phyloP scores from a whole-genome alignment of 2,113 vertebrate species.

The Ranitomeya imitator region DNA sequence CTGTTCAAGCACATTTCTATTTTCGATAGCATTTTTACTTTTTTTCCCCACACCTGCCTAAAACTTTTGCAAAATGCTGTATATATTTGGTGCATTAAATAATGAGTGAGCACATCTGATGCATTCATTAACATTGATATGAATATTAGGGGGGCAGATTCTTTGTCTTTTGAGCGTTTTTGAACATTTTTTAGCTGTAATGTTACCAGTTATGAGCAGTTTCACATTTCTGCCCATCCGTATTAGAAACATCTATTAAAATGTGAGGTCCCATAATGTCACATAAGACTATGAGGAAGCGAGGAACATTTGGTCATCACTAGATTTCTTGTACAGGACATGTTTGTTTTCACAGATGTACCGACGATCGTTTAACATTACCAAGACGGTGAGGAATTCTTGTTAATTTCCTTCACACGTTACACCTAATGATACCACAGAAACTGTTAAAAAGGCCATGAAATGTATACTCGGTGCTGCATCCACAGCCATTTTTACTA shows the following conservation, averaged over 20 bases:
- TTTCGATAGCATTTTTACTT: no score
- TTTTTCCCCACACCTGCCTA: no score
- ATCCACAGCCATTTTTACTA: slow-evolving; percentile 35
- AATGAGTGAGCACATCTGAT: no score
- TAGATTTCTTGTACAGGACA: neutral
- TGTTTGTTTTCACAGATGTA: slow-evolving; percentile 52
- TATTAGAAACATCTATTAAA: neutral
- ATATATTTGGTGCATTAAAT: no score
- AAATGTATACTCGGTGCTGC: slow-evolving; percentile 31
- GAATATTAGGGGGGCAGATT: no score
- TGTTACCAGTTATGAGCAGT: neutral
- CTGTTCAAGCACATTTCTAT: no score
- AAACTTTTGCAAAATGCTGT: no score
- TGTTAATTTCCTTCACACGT: slow-evolving; percentile 44
- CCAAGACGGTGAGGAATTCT: slow-evolving; percentile 47
- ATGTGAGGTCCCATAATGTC: neutral
- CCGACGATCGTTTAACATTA: slow-evolving; percentile 26
- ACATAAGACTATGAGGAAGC: neutral
- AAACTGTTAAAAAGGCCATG: slow-evolving; percentile 48
- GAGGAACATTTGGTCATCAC: neutral
- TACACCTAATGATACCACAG: slow-evolving; percentile 31
- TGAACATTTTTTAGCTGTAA: neutral
- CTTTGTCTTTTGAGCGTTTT: neutral
- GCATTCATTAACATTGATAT: no score
- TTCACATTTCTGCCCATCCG: neutral